Evolutionary conservation across 2,797 vertebrate species (phyloP), one percentile per base, ranked within the genome.

Genomic region (Chloroceryle inda): DNA sequence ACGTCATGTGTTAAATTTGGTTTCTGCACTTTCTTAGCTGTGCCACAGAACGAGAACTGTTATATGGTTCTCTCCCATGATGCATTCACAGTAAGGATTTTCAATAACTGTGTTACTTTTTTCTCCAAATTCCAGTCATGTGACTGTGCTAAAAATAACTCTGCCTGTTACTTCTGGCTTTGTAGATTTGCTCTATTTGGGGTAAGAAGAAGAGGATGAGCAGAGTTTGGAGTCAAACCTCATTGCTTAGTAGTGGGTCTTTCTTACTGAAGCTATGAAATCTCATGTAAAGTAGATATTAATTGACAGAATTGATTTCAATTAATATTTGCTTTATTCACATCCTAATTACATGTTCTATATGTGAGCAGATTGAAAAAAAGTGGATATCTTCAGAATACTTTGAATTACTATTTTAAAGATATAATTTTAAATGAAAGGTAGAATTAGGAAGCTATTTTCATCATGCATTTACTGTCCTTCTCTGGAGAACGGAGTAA

Each of bases 21-120:
- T 62, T 93, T 64, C 78, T 91, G 19, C n/a, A 31, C 94, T 94
- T 92, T 91, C 79, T 91, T 66, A 84, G 3, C 45, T 63, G 42
- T 85, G n/a, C 59, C 37, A 76, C 66, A 91, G 82, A 92, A 80
- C 78, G 85, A 78, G 68, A 88, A 52, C 45, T 77, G 72, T 42
- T 89, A 63, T 12, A 59, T 3, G 10, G 8, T 87, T 91, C 61
- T 91, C 42, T 93, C 74, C 71, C 77, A 74, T 82, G 86, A 92
- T 92, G 49, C 84, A 74, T 89, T 89, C 63, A 61, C 84, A 91
- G 75, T 76, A 85, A 78, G 33, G 74, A 74, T 91, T 61, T 92
- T 97, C 92, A 91, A 94, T 93, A 96, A 77, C 78, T 21, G 74
- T 69, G 63, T 83, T 91, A 89, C 93, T 92, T 92, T 97, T 91